Base-by-base conservation (phyloP, 2,888 invertebrate genomes). In the Zele albiditarsus region DNA sequence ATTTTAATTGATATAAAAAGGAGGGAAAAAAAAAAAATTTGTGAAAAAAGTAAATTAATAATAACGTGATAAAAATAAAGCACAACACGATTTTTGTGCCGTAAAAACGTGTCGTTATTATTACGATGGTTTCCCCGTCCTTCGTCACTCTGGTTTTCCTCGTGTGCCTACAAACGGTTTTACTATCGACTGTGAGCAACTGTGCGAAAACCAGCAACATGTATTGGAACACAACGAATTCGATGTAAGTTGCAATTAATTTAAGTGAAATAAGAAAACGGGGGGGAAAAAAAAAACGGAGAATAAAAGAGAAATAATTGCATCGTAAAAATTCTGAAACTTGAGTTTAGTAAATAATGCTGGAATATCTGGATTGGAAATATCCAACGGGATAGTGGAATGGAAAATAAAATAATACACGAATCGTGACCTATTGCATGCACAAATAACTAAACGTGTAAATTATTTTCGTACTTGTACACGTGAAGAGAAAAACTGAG, bases 221-320 rank as follows among this genome's bases (percentile, higher is more conserved):
- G 90, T 95, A 96, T 88, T 96, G 96, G 96, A 96, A 96, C 91
- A 95, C 95, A 82, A 95, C 95, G 81, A 96, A 96, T 90, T 95
- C 96, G 89, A 96, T 96, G 92, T 92, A 91, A 92, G 92, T 91
- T 80, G 14, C 27, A 12, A 33, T 20, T 25, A 23, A 31, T 20
- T 71, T 20, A 27, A 67, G 38, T 67, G 31, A 20, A 31, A 33
- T 33, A 8, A 23, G 2, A 60, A 16, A 16, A n/a, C n/a, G n/a
- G n/a, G n/a, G n/a, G n/a, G 1, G 27, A 6, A 60, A 1, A 16
- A 4, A 27, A 5, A 28, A 6, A 60, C 5, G 14, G n/a, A 60
- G 14, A 60, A 27, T 25, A 60, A 28, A 53, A 20, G 12, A 38
- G 38, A 38, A 38, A 38, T 38, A 12, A 38, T 38, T 8, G 12